phyloP scores from a whole-genome alignment of 2,888 invertebrate species.

The Diplolepis rosae region DNA sequence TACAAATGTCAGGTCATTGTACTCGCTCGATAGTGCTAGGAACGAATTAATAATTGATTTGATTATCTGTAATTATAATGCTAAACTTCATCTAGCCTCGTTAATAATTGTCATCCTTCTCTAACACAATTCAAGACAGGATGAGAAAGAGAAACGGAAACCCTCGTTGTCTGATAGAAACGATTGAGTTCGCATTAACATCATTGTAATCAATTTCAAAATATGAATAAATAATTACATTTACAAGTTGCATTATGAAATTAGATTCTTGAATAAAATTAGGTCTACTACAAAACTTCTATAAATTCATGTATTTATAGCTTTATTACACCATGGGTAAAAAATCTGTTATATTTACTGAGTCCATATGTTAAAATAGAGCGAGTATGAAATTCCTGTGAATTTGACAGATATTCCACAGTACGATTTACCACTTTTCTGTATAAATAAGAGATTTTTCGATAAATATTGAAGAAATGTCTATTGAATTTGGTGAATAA shows the following conservation, averaged over 20 bases:
- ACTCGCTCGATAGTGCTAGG: constrained; percentile 48
- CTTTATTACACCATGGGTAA: too few relatives aligned
- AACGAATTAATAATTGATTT: constrained; percentile 64
- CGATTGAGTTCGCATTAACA: neutral
- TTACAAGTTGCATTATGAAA: neutral
- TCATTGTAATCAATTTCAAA: constrained; percentile 21
- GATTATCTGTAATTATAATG: constrained; percentile 52
- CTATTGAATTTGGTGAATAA: too few relatives aligned
- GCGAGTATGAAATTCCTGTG: too few relatives aligned
- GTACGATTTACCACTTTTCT: too few relatives aligned
- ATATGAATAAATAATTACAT: constrained; percentile 12
- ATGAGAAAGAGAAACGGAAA: constrained; percentile 29
- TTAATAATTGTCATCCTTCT: constrained; percentile 11
- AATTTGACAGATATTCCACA: too few relatives aligned
- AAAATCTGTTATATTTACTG: too few relatives aligned
- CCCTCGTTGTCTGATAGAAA: constrained; percentile 19
- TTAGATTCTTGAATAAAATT: neutral
- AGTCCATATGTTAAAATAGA: too few relatives aligned
- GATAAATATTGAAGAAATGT: too few relatives aligned
- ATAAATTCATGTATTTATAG: too few relatives aligned
- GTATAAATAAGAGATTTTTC: too few relatives aligned
- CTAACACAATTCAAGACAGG: constrained; percentile 13
- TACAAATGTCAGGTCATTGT: constrained; percentile 54
- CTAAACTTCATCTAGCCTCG: constrained; percentile 29
- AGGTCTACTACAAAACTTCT: neutral